Conservation (phyloP, 1,140 invertebrate species). For the Elymnias hypermnestra region DNA sequence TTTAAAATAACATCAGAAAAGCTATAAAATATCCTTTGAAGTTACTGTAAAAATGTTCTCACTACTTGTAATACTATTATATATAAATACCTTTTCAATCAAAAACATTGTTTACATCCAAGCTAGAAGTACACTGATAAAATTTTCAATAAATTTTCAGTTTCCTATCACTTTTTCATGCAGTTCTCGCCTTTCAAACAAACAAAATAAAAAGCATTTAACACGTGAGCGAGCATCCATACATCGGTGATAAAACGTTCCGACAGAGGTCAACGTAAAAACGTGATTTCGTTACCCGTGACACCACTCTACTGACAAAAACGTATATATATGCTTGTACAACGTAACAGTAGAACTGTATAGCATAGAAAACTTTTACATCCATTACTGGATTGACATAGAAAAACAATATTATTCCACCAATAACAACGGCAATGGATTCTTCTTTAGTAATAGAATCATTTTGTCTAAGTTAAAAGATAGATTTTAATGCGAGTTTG, state of each 20-base stretch:
- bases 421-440: not conserved
- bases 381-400: not conserved
- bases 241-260: conserved; percentile 1
- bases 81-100: conserved; percentile 2
- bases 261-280: conserved; percentile 1
- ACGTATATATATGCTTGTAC: not conserved
- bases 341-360: too few relatives aligned
- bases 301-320: conserved; percentile 1
- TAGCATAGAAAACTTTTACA: not conserved
- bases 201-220: conserved; percentile 1
- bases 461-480: not conserved
- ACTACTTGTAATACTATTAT: not conserved
- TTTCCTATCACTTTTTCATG: not conserved
- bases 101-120: not conserved
- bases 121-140: not conserved
- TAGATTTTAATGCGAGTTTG: not conserved
- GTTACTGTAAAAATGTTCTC: too few relatives aligned
- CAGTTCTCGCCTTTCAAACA: not conserved
- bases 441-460: not conserved
- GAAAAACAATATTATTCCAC: not conserved
- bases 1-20: too few relatives aligned
- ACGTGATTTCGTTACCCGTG: conserved; percentile 5
- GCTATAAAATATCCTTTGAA: too few relatives aligned
- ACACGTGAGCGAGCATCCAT: conserved; percentile 1
- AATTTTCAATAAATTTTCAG: not conserved